These are phyloP conservation scores for Papilio machaon DNA, from an alignment of 1,140 invertebrate species.

Conservation along the genomic window DNA sequence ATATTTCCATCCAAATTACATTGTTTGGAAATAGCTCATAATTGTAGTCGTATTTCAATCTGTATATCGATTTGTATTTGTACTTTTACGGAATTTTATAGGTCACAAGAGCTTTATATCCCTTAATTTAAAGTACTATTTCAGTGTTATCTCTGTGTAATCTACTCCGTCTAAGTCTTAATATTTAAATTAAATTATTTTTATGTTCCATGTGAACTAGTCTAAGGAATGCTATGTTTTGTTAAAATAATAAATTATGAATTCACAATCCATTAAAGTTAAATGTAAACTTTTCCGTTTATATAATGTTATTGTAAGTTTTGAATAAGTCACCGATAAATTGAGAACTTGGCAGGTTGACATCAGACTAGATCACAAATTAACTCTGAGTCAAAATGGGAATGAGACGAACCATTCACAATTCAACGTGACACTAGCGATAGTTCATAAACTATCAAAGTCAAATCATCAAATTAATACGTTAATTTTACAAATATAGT, in stretches of 20 bases:
- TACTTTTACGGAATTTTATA: not conserved
- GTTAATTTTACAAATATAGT: not conserved
- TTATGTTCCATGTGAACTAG: not conserved
- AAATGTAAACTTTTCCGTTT: not conserved
- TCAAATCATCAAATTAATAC: not conserved
- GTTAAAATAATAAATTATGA: not conserved
- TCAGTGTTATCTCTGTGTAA: too few species aligned
- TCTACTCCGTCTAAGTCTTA: too few species aligned
- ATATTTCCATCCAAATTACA: constrained; percentile 31
- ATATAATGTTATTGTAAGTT: not conserved
- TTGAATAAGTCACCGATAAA: not conserved
- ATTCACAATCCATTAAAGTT: not conserved
- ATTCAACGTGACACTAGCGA: not conserved
- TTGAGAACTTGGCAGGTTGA: not conserved
- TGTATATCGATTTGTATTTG: not conserved
- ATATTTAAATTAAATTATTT: not conserved
- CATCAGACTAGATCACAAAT: not conserved
- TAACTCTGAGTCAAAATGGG: not conserved
- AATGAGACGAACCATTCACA: not conserved
- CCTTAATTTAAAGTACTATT: too few species aligned
- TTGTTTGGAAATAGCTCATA: constrained; percentile 21
- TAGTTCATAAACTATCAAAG: not conserved
- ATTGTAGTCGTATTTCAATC: not conserved
- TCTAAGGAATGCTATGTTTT: not conserved
- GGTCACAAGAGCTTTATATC: not conserved